Evolutionary conservation across 2,797 vertebrate species (phyloP), one percentile per base, ranked within the genome.

Genomic region (Malacoctenus gilli): DNA sequence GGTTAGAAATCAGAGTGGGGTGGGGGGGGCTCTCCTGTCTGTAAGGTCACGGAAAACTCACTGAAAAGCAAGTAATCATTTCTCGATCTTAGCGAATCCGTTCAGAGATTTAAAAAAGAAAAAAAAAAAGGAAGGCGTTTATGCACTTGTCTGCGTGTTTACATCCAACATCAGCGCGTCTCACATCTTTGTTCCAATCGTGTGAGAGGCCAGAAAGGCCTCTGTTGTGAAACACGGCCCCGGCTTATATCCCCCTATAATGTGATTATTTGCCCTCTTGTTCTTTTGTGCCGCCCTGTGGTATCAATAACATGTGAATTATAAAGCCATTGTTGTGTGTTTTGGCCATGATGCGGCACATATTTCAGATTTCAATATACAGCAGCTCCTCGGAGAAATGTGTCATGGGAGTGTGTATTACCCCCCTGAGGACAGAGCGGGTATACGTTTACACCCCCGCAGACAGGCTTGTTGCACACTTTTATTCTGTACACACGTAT

Each of bases 341-440:
- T 87, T 84, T 82, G 80, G 59, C 78, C 57, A 37, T 62, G 74
- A 81, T 72, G 79, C 48, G 36, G 71, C 75, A 77, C 79, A 82
- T 84, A 77, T 87, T 90, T 86, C 76, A 75, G 58, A 82, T 86
- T 79, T 86, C 79, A 85, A 79, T 88, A 58, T 79, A 58, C 75
- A 48, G 75, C 38, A 16, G 49, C 43, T 83, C 84, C 85, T 77
- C 60, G 39, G 83, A 83, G 79, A 73, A 53, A 68, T 40, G 68
- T 59, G 70, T 85, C 76, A 79, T 53, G 58, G 55, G 4, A 36
- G 79, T 83, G 58, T 85, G 59, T 32, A 54, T 85, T 87, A 72
- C 85, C 46, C 75, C 84, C 79, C 64, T 5, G 38, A 79, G 83
- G 86, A 72, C 56, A n/a, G 60, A 12, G 25, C 38, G 1, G 55